A percentile compares a stretch with the other conserved stretches of the same genome.
These are phyloP conservation scores for Drosophila parthenogenetica DNA, from an alignment of 2,888 invertebrate species.

Conservation along the genomic window DNA sequence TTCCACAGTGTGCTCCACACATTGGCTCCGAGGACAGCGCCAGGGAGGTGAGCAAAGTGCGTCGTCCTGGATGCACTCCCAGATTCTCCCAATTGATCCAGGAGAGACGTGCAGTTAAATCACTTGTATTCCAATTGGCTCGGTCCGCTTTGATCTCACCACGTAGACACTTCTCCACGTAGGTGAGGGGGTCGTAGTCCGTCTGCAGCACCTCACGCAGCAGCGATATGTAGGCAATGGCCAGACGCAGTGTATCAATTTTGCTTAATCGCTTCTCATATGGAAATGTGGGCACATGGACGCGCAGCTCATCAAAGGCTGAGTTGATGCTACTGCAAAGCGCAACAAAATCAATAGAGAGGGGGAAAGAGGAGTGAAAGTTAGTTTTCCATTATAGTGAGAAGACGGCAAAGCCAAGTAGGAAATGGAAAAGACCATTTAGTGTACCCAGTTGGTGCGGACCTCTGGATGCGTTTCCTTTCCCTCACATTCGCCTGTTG, in stretches of 20 bases:
- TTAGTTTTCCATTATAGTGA: conserved; percentile 45
- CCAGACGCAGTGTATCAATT: conserved; percentile 98
- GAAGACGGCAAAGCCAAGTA: conserved; percentile 34
- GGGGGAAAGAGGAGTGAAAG: conserved; percentile 4
- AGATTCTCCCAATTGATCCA: conserved; percentile 99
- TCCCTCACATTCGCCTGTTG: conserved; percentile 98
- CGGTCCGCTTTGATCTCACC: conserved; percentile 95
- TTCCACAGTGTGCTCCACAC: conserved; percentile 79
- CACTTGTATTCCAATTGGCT: conserved; percentile 98
- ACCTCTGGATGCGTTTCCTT: conserved; percentile 99
- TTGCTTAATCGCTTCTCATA: conserved; percentile 99
- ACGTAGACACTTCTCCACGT: conserved; percentile 95
- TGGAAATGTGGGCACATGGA: conserved; percentile 99
- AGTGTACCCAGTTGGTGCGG: conserved; percentile 93
- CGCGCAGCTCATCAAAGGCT: conserved; percentile 98
- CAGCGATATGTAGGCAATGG: conserved; percentile 98
- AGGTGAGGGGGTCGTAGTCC: conserved; percentile 95
- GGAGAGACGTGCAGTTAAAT: conserved; percentile 97
- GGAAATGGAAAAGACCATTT: conserved; percentile 82
- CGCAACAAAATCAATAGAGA: conserved; percentile 36
- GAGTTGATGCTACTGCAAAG: conserved; percentile 98
- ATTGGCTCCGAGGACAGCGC: conserved; percentile 90
- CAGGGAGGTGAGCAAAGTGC: conserved; percentile 92
- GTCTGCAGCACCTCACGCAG: conserved; percentile 95
- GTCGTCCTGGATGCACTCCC: conserved; percentile 95